Evolutionary conservation across 2,113 vertebrate genomes (phyloP).

Genomic region (Solea senegalensis): DNA sequence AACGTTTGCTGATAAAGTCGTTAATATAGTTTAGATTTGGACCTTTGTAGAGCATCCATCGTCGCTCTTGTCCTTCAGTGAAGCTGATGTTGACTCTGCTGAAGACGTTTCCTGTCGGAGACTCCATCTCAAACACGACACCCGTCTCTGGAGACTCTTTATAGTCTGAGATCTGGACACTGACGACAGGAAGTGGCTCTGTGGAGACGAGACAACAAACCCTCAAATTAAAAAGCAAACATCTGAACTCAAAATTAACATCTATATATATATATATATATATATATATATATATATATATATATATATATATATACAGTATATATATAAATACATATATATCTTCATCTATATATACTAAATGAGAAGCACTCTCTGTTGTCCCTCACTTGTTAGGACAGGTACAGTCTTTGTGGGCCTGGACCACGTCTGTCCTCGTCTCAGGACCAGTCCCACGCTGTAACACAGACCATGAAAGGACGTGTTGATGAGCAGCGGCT

Average conservation of each 20-base stretch:
- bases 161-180: slow-evolving; percentile 88
- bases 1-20: neutral
- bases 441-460: slow-evolving; percentile 86
- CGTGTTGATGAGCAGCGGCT: slow-evolving; percentile 87
- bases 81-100: slow-evolving; percentile 97
- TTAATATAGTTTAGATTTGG: too few relatives aligned
- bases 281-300: too few relatives aligned
- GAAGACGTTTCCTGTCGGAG: slow-evolving; percentile 90
- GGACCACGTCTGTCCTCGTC: slow-evolving; percentile 82
- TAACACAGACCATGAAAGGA: slow-evolving; percentile 92
- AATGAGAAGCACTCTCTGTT: too few relatives aligned
- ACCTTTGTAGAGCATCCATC: slow-evolving; percentile 96
- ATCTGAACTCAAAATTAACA: neutral
- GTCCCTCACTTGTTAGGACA: slow-evolving; percentile 91
- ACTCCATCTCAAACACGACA: slow-evolving; percentile 92
- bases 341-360: too few relatives aligned
- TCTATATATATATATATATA: neutral
- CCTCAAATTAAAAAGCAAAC: neutral
- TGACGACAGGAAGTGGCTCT: slow-evolving; percentile 92
- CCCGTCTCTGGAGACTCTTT: slow-evolving; percentile 93
- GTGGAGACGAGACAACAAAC: slow-evolving; percentile 6
- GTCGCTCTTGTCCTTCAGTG: slow-evolving; percentile 86
- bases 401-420: slow-evolving; percentile 83
- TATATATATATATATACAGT: too few relatives aligned
- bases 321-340: too few relatives aligned